A percentile compares a stretch with the other conserved stretches of the same genome.
phyloP scores from a whole-genome alignment of 1,140 invertebrate species.

The Drosophila lacertosa region DNA sequence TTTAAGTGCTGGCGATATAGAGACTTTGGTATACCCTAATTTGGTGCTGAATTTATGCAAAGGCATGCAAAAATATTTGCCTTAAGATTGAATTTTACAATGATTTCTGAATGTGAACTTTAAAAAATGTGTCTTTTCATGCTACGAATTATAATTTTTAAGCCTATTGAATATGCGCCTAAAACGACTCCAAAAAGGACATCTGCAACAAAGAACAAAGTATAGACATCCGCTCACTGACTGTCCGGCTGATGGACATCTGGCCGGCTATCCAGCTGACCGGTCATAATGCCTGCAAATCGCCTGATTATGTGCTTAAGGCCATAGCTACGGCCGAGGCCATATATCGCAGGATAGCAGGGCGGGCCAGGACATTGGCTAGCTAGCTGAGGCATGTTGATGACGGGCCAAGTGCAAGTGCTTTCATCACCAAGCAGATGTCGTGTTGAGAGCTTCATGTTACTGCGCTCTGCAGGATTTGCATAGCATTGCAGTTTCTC shows the following conservation, averaged over 20 bases:
- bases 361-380: slow-evolving; percentile 4
- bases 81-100: too few species aligned
- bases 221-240: slow-evolving; percentile 8
- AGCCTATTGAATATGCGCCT: too few species aligned
- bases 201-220: not conserved
- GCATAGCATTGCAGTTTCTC: slow-evolving; percentile 69
- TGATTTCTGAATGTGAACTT: too few species aligned
- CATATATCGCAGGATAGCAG: slow-evolving; percentile 37
- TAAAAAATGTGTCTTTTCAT: too few species aligned
- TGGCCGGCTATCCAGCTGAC: slow-evolving; percentile 8
- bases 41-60: not conserved
- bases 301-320: slow-evolving; percentile 72
- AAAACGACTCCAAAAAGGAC: too few species aligned
- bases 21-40: slow-evolving; percentile 1
- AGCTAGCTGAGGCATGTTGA: slow-evolving; percentile 29
- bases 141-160: too few species aligned
- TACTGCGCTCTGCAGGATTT: slow-evolving; percentile 58
- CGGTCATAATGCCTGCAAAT: slow-evolving; percentile 73
- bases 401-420: slow-evolving; percentile 54
- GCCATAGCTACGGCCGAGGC: slow-evolving; percentile 29
- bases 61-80: too few species aligned
- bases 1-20: not conserved
- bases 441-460: slow-evolving; percentile 69
- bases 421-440: slow-evolving; percentile 55
- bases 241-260: slow-evolving; percentile 11